Percentiles rank a stretch among this genome's conserved stretches.
These are phyloP conservation scores for Corella eumyota DNA, from an alignment of 23 tunicate genomes.

Conservation along the genomic window DNA sequence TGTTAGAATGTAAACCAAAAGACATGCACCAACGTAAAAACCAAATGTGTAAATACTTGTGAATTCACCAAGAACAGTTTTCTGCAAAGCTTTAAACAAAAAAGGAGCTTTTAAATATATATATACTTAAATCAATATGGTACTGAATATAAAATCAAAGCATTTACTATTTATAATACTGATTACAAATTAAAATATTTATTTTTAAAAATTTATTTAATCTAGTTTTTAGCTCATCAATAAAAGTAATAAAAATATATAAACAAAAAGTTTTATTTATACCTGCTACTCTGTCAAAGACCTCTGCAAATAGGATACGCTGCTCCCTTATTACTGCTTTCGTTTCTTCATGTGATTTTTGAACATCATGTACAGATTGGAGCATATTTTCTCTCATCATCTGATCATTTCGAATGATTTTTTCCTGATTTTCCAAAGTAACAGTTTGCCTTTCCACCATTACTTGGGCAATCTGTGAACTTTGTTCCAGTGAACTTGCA, in stretches of 20 bases:
- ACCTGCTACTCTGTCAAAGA: slow-evolving; percentile 81
- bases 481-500: slow-evolving; percentile 35
- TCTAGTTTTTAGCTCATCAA: no score
- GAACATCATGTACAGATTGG: slow-evolving; percentile 52
- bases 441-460: slow-evolving; percentile 63
- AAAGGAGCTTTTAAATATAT: no score
- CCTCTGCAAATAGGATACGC: slow-evolving; percentile 52
- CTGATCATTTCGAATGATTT: slow-evolving; percentile 47
- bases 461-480: slow-evolving; percentile 43
- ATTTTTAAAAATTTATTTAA: no score
- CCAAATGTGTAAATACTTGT: slow-evolving; percentile 80
- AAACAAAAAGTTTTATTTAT: no score
- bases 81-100: slow-evolving; percentile 41
- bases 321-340: slow-evolving; percentile 69
- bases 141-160: no score
- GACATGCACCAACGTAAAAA: slow-evolving; percentile 63
- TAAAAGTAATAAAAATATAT: no score
- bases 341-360: slow-evolving; percentile 67
- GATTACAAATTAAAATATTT: no score
- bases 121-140: no score
- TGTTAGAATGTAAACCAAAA: slow-evolving; percentile 63
- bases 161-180: no score
- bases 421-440: slow-evolving; percentile 62
- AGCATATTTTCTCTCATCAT: slow-evolving; percentile 55
- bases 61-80: slow-evolving; percentile 87